Percentiles rank a stretch among this genome's conserved stretches.
phyloP scores from a whole-genome alignment of 2,113 vertebrate genomes.

The Notechis scutatus region DNA sequence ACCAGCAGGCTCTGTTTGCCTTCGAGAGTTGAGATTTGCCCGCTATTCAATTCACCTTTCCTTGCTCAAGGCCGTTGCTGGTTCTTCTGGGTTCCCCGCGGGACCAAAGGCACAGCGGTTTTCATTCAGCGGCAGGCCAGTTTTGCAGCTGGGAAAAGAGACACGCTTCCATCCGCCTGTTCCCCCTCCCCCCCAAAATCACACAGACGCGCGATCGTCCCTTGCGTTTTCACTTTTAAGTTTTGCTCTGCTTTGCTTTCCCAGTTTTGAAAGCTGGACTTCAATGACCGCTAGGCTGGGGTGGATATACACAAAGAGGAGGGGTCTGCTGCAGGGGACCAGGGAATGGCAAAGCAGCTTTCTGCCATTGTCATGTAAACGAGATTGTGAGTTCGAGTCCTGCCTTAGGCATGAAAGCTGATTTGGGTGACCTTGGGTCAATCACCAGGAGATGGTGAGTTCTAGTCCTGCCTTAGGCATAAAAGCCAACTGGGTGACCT shows the following conservation, averaged over 20 bases:
- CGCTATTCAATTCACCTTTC: constrained; percentile 70
- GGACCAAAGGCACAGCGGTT: too few relatives aligned
- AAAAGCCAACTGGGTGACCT: not conserved
- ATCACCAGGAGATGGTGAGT: not conserved
- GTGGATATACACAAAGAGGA: not conserved
- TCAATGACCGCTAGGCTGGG: not conserved
- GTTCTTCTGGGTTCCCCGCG: not conserved
- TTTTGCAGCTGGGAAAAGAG: too few relatives aligned
- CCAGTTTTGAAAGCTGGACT: not conserved
- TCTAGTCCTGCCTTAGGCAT: too few relatives aligned
- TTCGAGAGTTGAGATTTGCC: constrained; percentile 57
- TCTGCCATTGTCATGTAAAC: not conserved
- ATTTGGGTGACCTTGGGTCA: not conserved
- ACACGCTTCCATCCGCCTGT: too few relatives aligned
- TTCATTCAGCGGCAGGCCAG: not conserved
- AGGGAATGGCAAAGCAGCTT: not conserved
- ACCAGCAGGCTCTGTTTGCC: constrained; percentile 61
- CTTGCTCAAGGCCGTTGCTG: constrained; percentile 48
- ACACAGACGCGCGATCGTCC: fast-evolving
- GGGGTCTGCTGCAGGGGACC: not conserved
- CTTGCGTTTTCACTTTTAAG: not conserved
- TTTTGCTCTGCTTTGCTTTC: not conserved
- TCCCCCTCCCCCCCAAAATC: not conserved
- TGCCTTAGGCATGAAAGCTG: not conserved
- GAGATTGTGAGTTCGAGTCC: not conserved